Conservation (phyloP, 2,888 invertebrate species). For the Apocheima hispidaria region DNA sequence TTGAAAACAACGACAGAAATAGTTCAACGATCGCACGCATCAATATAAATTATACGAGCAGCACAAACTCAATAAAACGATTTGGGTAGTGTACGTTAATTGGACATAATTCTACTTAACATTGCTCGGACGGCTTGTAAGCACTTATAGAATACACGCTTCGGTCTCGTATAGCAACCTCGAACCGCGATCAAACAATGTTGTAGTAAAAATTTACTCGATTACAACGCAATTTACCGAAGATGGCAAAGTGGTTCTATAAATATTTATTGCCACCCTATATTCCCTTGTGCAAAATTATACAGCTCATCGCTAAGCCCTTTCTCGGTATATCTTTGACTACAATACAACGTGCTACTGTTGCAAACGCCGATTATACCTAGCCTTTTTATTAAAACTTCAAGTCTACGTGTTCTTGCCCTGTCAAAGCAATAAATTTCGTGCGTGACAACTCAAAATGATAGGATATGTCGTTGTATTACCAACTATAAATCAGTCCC, state of each 20-base stretch:
- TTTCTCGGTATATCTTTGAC: constrained; percentile 63
- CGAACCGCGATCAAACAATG: constrained; percentile 33
- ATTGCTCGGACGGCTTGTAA: constrained; percentile 58
- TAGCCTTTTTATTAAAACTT: constrained; percentile 59
- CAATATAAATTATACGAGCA: constrained; percentile 64
- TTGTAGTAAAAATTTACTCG: constrained; percentile 74
- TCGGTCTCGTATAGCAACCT: constrained; percentile 29
- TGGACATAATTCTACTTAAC: constrained; percentile 71
- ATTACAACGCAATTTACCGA: constrained; percentile 79
- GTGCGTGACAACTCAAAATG: constrained; percentile 61
- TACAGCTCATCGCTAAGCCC: constrained; percentile 61
- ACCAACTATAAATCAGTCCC: constrained; percentile 56
- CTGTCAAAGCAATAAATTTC: constrained; percentile 51
- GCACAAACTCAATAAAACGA: constrained; percentile 71
- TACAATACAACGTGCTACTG: constrained; percentile 65
- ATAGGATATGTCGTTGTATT: constrained; percentile 57
- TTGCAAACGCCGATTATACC: constrained; percentile 56
- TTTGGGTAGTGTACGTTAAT: constrained; percentile 70
- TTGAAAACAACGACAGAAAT: constrained; percentile 26
- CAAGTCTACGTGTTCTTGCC: constrained; percentile 46
- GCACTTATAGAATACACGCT: constrained; percentile 25
- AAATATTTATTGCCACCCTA: constrained; percentile 80
- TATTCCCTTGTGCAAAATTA: constrained; percentile 66
- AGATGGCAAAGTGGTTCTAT: constrained; percentile 76
- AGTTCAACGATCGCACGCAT: constrained; percentile 33